Evolutionary conservation across 2,797 vertebrate genomes (phyloP), one percentile per base, ranked within the genome.

Genomic region (Micrastur ruficollis): DNA sequence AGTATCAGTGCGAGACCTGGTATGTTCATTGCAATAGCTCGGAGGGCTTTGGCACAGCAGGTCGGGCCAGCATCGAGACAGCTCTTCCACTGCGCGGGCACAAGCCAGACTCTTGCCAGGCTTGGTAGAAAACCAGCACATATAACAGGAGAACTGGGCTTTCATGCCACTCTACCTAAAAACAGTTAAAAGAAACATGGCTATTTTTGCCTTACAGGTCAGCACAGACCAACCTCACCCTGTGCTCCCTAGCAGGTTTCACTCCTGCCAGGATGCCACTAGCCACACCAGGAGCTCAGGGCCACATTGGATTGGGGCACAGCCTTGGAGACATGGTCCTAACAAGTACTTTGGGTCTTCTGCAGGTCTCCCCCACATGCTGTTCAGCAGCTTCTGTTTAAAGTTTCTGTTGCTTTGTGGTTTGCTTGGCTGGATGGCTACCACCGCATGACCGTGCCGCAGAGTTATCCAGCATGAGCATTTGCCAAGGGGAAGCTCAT

Each of bases 221-320:
- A 84, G 61, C 34, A 61, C 11, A 71, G 68, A 52, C 18, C 46
- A 49, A 31, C 23, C 23, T 68, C 13, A 2, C 1, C 12, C 18
- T 42, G 34, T 63, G 42, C n/a, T 63, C 36, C 11, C 14, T 15
- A 13, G 19, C 8, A 52, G 12, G 26, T 82, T 63, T 90, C 27
- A 25, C 38, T 19, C 11, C 66, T 13, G 7, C 21, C 12, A 42
- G 11, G 12, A 38, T 52, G 46, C 21, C 71, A 50, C 34, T 5
- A 27, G 23, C 38, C 23, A 36, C 34, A 31, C 38, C 14, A 32
- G 27, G 27, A 86, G 9, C 34, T 65, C 1, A 0, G 34, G 23
- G 38, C 47, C 21, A 38, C 0, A 1, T 3, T 25, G 16, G 15
- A 29, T 66, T 3, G 0, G 16, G 19, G 9, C 8, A 9, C 26